Evolutionary conservation across 2,797 vertebrate species (phyloP).

Genomic region (Liasis olivaceus): DNA sequence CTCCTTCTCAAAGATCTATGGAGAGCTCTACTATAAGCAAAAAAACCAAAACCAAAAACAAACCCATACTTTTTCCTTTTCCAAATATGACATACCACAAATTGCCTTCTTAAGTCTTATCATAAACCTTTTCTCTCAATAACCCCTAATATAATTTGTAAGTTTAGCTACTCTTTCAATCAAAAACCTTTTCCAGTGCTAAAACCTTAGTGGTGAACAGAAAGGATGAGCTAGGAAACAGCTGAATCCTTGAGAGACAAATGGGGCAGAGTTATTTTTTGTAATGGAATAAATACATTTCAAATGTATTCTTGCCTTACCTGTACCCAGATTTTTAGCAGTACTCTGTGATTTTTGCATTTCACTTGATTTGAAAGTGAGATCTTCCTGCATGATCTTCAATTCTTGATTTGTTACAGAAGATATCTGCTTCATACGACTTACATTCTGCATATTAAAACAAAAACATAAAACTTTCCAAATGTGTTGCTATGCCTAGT

Average conservation of each 20-base stretch:
- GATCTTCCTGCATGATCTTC: conserved; percentile 93
- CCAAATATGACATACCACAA: not conserved
- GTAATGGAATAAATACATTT: conserved; percentile 9
- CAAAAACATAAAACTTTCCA: conserved; percentile 32
- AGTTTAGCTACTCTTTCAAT: not conserved
- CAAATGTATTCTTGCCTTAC: conserved; percentile 63
- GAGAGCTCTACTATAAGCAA: not conserved
- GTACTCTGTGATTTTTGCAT: conserved; percentile 95
- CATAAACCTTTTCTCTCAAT: not conserved
- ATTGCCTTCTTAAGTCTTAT: not conserved
- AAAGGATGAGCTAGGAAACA: not conserved
- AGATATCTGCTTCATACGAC: conserved; percentile 86
- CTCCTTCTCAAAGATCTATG: not conserved
- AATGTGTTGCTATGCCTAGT: conserved; percentile 6
- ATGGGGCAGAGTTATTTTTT: not conserved
- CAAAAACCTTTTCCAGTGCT: not conserved
- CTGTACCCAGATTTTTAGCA: conserved; percentile 85
- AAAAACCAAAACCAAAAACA: no score
- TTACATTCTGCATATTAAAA: conserved; percentile 81
- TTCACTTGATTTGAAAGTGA: conserved; percentile 93
- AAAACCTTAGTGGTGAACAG: not conserved
- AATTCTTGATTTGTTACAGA: conserved; percentile 89
- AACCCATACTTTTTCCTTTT: not conserved
- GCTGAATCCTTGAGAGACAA: not conserved
- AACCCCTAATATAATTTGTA: not conserved